Evolutionary conservation across 2,888 invertebrate species (phyloP).

Genomic region (Dendrolimus houi): DNA sequence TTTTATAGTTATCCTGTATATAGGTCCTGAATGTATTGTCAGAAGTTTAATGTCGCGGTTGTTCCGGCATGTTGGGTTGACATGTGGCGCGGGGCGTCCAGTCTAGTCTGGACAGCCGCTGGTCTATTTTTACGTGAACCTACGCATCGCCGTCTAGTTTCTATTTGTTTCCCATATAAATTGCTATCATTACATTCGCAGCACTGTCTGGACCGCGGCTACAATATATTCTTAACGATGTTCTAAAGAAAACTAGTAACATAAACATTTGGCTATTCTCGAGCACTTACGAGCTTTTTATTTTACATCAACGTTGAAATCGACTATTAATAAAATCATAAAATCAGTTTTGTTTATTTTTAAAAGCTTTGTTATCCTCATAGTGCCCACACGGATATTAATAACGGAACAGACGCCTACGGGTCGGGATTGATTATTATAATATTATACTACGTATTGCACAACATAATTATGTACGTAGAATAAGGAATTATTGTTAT

Average conservation of each 20-base stretch:
- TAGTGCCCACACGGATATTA: not conserved
- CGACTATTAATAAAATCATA: not conserved
- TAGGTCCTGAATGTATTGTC: no score
- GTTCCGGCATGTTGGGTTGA: not conserved
- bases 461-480: no score
- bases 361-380: not conserved
- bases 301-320: not conserved
- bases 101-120: constrained; percentile 36
- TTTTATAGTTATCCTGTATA: no score
- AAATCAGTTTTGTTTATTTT: not conserved
- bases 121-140: constrained; percentile 47
- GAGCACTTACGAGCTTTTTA: constrained; percentile 3
- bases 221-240: constrained; percentile 27
- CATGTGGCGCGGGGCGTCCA: constrained; percentile 8
- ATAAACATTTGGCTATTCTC: constrained; percentile 16
- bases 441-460: no score
- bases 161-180: constrained; percentile 53
- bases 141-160: constrained; percentile 50
- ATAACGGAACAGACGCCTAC: not conserved
- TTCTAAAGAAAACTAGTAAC: constrained; percentile 10
- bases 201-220: constrained; percentile 34
- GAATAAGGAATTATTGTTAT: no score
- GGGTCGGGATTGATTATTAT: not conserved
- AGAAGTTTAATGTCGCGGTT: no score
- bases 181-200: constrained; percentile 40